Evolutionary conservation across 1,140 invertebrate species (phyloP).

Genomic region (Drosophila rhopaloa): DNA sequence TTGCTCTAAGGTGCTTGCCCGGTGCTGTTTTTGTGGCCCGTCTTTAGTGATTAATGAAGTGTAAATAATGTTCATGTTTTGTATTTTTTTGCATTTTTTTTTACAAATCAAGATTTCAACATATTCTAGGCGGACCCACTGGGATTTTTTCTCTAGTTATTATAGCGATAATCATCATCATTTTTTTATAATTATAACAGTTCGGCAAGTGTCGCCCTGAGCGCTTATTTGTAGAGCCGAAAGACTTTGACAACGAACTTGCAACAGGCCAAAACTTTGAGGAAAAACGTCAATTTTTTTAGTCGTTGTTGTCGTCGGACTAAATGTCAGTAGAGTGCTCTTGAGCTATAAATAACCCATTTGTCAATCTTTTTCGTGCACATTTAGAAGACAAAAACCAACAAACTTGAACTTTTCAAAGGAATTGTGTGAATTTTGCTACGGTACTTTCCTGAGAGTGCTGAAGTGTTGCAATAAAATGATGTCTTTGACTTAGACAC

Average conservation of each 20-base stretch:
- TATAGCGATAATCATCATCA: slow-evolving; percentile 14
- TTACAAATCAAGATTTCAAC: slow-evolving; percentile 66
- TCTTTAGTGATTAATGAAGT: slow-evolving; percentile 80
- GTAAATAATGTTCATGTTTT: slow-evolving; percentile 79
- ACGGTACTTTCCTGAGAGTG: slow-evolving; percentile 16
- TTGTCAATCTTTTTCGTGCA: slow-evolving; percentile 57
- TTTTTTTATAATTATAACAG: not conserved
- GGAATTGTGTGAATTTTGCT: slow-evolving; percentile 25
- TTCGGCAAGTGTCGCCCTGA: slow-evolving; percentile 42
- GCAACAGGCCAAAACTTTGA: slow-evolving; percentile 24
- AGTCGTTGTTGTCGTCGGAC: slow-evolving; percentile 54
- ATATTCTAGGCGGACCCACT: slow-evolving; percentile 64
- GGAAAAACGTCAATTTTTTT: slow-evolving; percentile 48
- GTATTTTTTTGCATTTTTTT: slow-evolving; percentile 35
- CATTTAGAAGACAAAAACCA: slow-evolving; percentile 42
- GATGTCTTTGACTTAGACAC: slow-evolving; percentile 1
- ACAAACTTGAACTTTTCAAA: slow-evolving; percentile 74
- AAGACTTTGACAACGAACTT: slow-evolving; percentile 82
- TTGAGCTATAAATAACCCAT: slow-evolving; percentile 71
- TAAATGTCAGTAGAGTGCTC: slow-evolving; percentile 72
- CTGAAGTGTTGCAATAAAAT: slow-evolving; percentile 21
- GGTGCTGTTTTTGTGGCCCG: slow-evolving; percentile 60
- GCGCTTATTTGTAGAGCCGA: slow-evolving; percentile 50
- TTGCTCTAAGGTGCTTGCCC: slow-evolving; percentile 8
- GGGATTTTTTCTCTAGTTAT: slow-evolving; percentile 16